A percentile compares a stretch with the other conserved stretches of the same genome.
phyloP scores from a whole-genome alignment of 2,797 vertebrate genomes.

The Intellagama lesueurii region DNA sequence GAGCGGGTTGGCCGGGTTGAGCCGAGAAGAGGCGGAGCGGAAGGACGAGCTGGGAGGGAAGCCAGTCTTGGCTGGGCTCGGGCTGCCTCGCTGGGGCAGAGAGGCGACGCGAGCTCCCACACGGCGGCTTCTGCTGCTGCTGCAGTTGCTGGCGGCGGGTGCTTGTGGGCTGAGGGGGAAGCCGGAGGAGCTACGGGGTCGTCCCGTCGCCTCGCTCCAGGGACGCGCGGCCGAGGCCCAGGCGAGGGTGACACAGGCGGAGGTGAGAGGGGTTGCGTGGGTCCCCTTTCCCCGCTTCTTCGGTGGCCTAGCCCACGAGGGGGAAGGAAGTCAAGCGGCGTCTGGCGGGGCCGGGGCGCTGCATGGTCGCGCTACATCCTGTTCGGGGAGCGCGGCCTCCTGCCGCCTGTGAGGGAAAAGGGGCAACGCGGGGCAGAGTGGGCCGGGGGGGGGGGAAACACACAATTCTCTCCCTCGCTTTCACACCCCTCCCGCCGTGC shows the following conservation, averaged over 20 bases:
- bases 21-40: slow-evolving; percentile 11
- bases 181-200: no score
- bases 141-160: not conserved
- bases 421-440: slow-evolving; percentile 9
- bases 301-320: not conserved
- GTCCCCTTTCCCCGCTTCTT: no score
- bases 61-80: not conserved
- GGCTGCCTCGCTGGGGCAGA: not conserved
- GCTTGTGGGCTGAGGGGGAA: no score
- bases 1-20: slow-evolving; percentile 31
- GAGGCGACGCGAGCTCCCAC: not conserved
- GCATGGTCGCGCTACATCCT: slow-evolving; percentile 42
- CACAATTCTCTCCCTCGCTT: no score
- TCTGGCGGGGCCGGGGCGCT: not conserved
- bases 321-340: not conserved
- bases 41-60: not conserved
- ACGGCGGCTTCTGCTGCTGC: not conserved
- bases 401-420: slow-evolving; percentile 56
- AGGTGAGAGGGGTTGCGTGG: slow-evolving; percentile 39
- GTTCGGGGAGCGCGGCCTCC: slow-evolving; percentile 43
- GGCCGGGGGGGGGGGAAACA: not conserved
- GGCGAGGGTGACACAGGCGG: slow-evolving; percentile 31
- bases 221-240: slow-evolving; percentile 14
- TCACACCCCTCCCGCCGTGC: no score
- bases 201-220: no score